Evolutionary conservation across 2,888 invertebrate genomes (phyloP).

Genomic region (Stegana nigrithorax): DNA sequence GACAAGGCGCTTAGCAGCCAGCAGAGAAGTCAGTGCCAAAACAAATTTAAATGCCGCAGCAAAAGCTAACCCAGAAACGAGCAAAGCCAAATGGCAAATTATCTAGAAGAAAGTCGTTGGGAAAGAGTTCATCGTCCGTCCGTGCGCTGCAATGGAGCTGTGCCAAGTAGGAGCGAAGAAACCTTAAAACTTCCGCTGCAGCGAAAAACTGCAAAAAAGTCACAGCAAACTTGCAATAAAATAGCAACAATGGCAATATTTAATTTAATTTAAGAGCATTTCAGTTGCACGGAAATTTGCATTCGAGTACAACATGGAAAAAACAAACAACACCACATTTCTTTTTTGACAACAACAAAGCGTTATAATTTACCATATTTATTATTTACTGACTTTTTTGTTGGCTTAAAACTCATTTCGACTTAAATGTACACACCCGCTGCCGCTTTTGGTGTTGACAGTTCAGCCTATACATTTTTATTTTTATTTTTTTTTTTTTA

Average conservation of each 20-base stretch:
- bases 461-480: too few species aligned
- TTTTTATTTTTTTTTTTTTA: too few species aligned
- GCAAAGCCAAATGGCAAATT: neutral
- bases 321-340: neutral
- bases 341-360: neutral
- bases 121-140: neutral
- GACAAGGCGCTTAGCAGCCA: neutral
- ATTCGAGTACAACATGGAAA: neutral
- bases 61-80: conserved; percentile 1
- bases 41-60: neutral
- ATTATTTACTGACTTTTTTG: too few species aligned
- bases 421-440: neutral
- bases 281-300: neutral
- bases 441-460: too few species aligned
- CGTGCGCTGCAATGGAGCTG: neutral
- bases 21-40: too few species aligned
- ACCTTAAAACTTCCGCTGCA: neutral
- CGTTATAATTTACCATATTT: neutral
- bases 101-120: neutral
- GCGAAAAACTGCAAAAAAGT: neutral
- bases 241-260: neutral
- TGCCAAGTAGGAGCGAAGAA: neutral
- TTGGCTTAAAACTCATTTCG: too few species aligned
- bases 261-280: neutral
- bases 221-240: neutral